These are phyloP conservation scores for Pelvicachromis taeniatus DNA, from an alignment of 2,113 vertebrate species.

Conservation along the genomic window DNA sequence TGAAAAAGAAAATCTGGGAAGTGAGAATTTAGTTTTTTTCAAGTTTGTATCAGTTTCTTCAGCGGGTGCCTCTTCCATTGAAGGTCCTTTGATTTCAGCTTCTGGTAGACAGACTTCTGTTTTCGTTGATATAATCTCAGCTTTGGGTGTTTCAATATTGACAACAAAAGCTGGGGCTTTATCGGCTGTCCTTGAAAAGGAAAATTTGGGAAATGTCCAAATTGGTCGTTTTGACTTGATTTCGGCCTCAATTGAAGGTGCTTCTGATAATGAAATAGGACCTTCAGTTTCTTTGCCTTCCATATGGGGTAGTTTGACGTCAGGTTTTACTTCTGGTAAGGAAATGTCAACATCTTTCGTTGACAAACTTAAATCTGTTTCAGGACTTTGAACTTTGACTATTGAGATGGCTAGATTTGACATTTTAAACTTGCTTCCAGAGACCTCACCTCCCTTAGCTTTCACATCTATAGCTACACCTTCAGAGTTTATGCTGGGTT, in stretches of 20 bases:
- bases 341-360: conserved; percentile 12
- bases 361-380: conserved; percentile 5
- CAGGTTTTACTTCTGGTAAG: conserved; percentile 16
- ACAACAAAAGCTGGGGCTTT: conserved; percentile 28
- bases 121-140: conserved; percentile 11
- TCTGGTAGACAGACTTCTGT: not conserved
- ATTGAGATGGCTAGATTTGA: conserved; percentile 26
- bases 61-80: not conserved
- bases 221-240: not conserved
- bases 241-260: conserved; percentile 5
- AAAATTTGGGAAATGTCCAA: conserved; percentile 52
- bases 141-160: conserved; percentile 4
- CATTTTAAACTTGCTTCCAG: conserved; percentile 30
- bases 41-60: conserved; percentile 25
- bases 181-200: conserved; percentile 35
- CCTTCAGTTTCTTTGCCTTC: not conserved
- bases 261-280: not conserved
- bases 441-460: not conserved
- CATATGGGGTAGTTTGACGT: conserved; percentile 13
- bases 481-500: not conserved
- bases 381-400: conserved; percentile 22
- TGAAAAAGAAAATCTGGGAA: conserved; percentile 57
- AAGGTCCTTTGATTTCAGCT: not conserved
- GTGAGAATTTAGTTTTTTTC: conserved; percentile 56
- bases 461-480: not conserved